phyloP scores from a whole-genome alignment of 2,888 invertebrate species.

The Ariolimax columbianus region DNA sequence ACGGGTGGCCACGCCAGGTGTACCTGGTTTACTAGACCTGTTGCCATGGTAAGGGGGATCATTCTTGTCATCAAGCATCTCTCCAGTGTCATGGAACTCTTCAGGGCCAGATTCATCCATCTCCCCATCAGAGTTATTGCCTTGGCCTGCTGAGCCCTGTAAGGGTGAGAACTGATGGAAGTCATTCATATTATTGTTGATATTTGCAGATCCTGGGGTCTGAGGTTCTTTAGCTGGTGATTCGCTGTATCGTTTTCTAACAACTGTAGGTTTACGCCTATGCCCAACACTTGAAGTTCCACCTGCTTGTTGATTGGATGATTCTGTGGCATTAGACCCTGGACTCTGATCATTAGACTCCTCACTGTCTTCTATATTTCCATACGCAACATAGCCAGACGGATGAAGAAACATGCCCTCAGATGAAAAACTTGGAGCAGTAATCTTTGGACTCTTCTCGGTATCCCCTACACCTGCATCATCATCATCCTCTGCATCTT shows the following conservation, averaged over 20 bases:
- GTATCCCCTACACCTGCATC: neutral
- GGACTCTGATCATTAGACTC: slow-evolving; percentile 32
- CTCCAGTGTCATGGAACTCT: slow-evolving; percentile 37
- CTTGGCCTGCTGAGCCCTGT: neutral
- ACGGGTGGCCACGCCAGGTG: slow-evolving; percentile 3
- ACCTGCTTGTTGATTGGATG: slow-evolving; percentile 22
- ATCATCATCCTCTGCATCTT: slow-evolving; percentile 6
- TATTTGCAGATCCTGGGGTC: neutral
- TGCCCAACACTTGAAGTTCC: slow-evolving; percentile 33
- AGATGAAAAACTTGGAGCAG: slow-evolving; percentile 50
- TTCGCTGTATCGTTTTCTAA: slow-evolving; percentile 50
- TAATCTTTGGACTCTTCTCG: slow-evolving; percentile 32
- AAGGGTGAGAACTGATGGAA: slow-evolving; percentile 39
- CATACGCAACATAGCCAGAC: slow-evolving; percentile 53
- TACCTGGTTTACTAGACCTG: neutral
- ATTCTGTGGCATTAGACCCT: neutral
- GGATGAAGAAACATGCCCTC: slow-evolving; percentile 52
- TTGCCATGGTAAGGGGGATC: slow-evolving; percentile 48
- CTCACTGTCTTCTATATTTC: slow-evolving; percentile 43
- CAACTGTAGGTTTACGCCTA: slow-evolving; percentile 53
- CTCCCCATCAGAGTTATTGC: neutral
- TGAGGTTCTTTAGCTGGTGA: slow-evolving; percentile 25
- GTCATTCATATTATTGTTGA: neutral
- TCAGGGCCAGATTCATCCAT: slow-evolving; percentile 28
- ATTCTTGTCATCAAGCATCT: slow-evolving; percentile 42